Percentiles rank a stretch among this genome's conserved stretches.
Evolutionary conservation across 2,113 vertebrate species (phyloP).

Genomic region (Alouatta palliata): DNA sequence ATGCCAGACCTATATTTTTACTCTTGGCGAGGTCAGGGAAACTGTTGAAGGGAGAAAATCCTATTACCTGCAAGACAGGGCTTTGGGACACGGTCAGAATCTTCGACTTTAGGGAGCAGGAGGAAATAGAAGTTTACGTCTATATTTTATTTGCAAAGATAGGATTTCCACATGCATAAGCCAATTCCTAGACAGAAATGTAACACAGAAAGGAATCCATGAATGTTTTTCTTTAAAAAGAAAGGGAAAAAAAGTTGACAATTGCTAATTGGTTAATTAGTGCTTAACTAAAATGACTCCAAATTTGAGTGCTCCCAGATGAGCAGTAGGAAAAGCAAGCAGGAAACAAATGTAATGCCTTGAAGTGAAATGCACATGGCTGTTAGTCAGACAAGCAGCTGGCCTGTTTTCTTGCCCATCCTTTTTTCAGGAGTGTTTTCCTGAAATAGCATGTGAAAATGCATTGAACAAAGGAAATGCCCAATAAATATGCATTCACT

Average conservation of each 20-base stretch:
- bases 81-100: background rate
- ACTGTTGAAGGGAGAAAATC: background rate
- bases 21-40: background rate
- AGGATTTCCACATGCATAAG: background rate
- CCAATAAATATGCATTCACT: background rate
- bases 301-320: slow-evolving; percentile 56
- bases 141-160: background rate
- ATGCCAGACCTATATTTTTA: background rate
- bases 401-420: background rate
- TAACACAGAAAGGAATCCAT: background rate
- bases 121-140: background rate
- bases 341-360: slow-evolving; percentile 28
- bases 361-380: background rate
- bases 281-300: slow-evolving; percentile 61
- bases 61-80: background rate
- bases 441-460: background rate
- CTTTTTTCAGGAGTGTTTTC: background rate
- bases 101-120: background rate
- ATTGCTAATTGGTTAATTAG: slow-evolving; percentile 74
- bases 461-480: background rate
- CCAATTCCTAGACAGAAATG: slow-evolving; percentile 14
- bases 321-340: slow-evolving; percentile 42
- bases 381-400: background rate
- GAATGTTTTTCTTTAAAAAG: background rate
- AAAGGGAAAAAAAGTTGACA: slow-evolving; percentile 18